Base-by-base conservation (phyloP, 1,140 invertebrate species). In the Brachionus plicatilis region DNA sequence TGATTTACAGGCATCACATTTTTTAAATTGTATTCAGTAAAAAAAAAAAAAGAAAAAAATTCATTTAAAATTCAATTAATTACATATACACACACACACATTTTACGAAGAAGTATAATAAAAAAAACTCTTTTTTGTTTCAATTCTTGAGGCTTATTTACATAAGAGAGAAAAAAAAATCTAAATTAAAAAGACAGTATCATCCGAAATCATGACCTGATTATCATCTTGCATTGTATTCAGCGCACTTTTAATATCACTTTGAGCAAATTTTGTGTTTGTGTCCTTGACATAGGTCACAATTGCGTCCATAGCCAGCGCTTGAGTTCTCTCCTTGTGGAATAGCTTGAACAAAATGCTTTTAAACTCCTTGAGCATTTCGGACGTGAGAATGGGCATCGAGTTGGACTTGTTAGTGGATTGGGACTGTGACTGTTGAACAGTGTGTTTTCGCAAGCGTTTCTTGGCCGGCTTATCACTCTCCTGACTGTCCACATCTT, bases 151-250 rank as follows among this genome's bases (percentile, higher is more conserved):
- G 47, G 47, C 47, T 53, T 53, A 53, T 53, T 53, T 53, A 53
- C 47, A 53, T 12, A 3, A 14, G 11, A 47, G n/a, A n/a, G n/a
- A 6, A 65, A 65, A 65, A 65, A 65, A 65, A 65, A 68, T 41
- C 65, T 83, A 83, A 41, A 83, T 83, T 20, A 68, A 60, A 72
- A 83, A 68, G 33, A 83, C 68, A 68, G 60, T 83, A 33, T 83
- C 82, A 72, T 68, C 82, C 9, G 82, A 68, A 37, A 83, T 50
- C 82, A 83, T 83, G 8, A 83, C 53, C 56, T 83, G 82, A 83
- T 83, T 83, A 20, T 83, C 82, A 24, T 83, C 82, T 72, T 83
- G 82, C 82, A 83, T 83, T 72, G 45, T 68, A 17, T 50, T 68
- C 20, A 83, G 53, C 27, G 82, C 82, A 50, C 29, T 47, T 70